Evolutionary conservation across 2,888 invertebrate genomes (phyloP), one percentile per base, ranked within the genome.

Genomic region (Hirtodrosophila alboralis): DNA sequence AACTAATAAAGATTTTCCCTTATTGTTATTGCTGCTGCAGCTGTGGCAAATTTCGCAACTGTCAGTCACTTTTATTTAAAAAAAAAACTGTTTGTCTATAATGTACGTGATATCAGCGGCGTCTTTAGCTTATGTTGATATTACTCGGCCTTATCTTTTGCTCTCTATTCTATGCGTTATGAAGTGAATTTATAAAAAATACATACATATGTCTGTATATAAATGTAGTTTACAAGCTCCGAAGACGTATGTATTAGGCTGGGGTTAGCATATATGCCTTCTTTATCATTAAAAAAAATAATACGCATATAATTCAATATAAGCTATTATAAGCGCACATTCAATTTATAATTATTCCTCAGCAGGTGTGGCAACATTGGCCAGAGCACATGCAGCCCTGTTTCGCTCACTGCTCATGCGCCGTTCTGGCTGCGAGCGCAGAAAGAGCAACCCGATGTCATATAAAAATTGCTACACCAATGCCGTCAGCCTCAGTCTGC

Each of bases 31-130:
- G 48, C 36, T 47, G 40, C 37, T 53, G 49, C 40, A 48, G 37
- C 31, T 48, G 9, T 12, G 43, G 16, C 23, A 43, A 38, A 6
- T 9, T 16, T 34, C 12, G 27, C 43, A 51, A 63, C 75, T 84
- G 77, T 81, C 77, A 78, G 70, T 79, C 85, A 79, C 49, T 69
- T 66, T 61, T 68, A 67, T 63, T 77, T 84, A 69, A 85, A 67
- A 65, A 67, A 65, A 72, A 57, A 60, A 69, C 72, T 65, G 85
- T 67, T 88, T 87, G 88, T 72, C 78, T 69, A 75, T 69, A 65
- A 70, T 62, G 27, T 86, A 86, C 85, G 85, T 86, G 85, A 78
- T 84, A 86, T 45, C 75, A 47, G 40, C 47, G 56, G 49, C 85
- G 79, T 79, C 40, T 53, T 57, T 16, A 30, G 18, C 30, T 48